Base-by-base conservation (phyloP, 2,888 invertebrate species). In the Xylota segnis region DNA sequence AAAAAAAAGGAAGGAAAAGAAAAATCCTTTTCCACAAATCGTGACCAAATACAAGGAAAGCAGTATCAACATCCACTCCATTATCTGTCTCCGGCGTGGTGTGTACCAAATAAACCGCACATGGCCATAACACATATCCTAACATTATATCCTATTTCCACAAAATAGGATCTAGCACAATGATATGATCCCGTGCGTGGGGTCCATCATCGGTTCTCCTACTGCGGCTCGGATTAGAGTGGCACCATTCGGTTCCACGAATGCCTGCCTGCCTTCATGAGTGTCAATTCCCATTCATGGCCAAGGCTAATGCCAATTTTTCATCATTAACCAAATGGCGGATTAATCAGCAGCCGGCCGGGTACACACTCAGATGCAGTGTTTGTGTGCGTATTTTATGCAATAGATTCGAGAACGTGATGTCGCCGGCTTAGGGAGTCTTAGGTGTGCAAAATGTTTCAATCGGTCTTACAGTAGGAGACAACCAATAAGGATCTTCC, bases 301-400 rank as follows among this genome's bases (percentile, higher is more conserved):
- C 86, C 81, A 82, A 82, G 86, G 86, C 81, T 86, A 82, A 86
- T 72, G 86, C 72, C 61, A 82, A 86, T 86, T 77, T 86, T 86
- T 86, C 86, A 86, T 86, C 86, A 86, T 86, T 82, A 86, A 82
- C 86, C 68, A 86, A 86, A 86, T 82, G 66, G 77, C 77, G 75
- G 82, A 76, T 86, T 86, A 86, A 86, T 86, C 81, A 77, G 86
- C 76, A 81, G 82, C 82, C 40, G 75, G 23, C 23, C 47, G 10
- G n/a, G 32, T 47, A 18, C 40, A 18, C 40, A 16, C 10, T 29
- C 18, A 14, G 27, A 12, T 16, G 54, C 50, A 37, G 47, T 47
- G 27, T 32, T n/a, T n/a, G 23, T 56, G 27, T 32, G 32, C 12
- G 23, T 16, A 27, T 32, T 34, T 43, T 40, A 29, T 54, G 43